These are phyloP conservation scores for Epizoanthus stellaris DNA, from an alignment of 92 coral and sea anemone genomes.

Conservation along the genomic window DNA sequence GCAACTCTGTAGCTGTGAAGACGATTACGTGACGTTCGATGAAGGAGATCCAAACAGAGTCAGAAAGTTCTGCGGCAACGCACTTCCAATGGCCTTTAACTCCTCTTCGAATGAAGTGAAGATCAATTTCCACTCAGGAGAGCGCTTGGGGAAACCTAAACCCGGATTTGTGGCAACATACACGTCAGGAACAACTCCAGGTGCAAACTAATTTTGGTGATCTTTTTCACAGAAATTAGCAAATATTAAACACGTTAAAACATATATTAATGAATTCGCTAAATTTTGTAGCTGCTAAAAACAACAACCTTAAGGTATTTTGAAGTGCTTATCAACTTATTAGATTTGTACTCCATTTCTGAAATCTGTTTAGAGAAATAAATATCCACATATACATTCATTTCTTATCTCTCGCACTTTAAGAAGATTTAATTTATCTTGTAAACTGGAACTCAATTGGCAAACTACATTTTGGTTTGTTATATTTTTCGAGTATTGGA, in stretches of 20 bases:
- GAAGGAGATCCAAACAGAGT: slow-evolving; percentile 69
- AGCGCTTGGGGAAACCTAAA: slow-evolving; percentile 77
- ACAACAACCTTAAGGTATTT: too few species aligned
- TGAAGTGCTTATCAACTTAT: too few species aligned
- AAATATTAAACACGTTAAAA: neutral
- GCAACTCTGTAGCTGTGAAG: slow-evolving; percentile 71
- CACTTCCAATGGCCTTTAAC: slow-evolving; percentile 78
- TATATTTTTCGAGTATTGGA: too few species aligned
- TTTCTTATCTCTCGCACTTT: too few species aligned
- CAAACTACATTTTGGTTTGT: too few species aligned
- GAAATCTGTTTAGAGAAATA: too few species aligned
- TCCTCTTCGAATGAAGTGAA: slow-evolving; percentile 78
- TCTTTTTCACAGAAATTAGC: neutral
- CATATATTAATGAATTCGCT: too few species aligned
- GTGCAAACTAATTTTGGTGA: slow-evolving; percentile 27
- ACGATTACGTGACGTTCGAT: slow-evolving; percentile 78
- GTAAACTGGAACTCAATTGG: too few species aligned
- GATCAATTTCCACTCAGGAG: slow-evolving; percentile 80
- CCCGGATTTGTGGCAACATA: slow-evolving; percentile 98
- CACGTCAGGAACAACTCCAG: slow-evolving; percentile 92
- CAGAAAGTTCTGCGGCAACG: slow-evolving; percentile 83
- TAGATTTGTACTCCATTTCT: too few species aligned
- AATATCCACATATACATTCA: too few species aligned
- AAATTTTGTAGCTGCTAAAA: too few species aligned
- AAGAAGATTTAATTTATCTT: too few species aligned